phyloP scores from a whole-genome alignment of 1,140 invertebrate genomes.

The Lepidotrigona ventralis region DNA sequence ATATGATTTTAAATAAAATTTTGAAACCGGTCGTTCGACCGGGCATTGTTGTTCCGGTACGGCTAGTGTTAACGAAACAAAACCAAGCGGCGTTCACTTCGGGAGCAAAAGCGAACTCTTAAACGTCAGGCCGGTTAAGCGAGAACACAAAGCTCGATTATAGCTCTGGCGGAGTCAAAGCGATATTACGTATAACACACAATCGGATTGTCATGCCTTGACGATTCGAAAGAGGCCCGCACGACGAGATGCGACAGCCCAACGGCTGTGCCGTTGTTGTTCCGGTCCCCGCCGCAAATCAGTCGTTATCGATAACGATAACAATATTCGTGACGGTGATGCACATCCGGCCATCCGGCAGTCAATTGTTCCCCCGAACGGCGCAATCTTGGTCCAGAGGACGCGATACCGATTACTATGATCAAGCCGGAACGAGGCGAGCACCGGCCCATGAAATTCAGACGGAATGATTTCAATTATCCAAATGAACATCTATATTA shows the following conservation, averaged over 20 bases:
- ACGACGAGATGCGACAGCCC: conserved; percentile 26
- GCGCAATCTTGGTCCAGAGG: conserved; percentile 66
- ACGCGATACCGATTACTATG: conserved; percentile 66
- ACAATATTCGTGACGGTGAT: conserved; percentile 71
- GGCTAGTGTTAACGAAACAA: not conserved
- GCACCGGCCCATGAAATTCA: conserved; percentile 73
- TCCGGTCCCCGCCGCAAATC: conserved; percentile 35
- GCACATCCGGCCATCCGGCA: conserved; percentile 23
- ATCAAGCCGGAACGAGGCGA: conserved; percentile 64
- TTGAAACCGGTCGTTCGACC: no score
- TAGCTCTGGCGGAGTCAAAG: not conserved
- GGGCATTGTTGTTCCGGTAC: no score
- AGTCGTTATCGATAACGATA: conserved; percentile 66
- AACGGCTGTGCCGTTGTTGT: not conserved
- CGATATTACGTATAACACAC: not conserved
- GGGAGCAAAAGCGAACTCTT: not conserved
- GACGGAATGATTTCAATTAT: conserved; percentile 77
- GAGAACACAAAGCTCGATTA: conserved; percentile 8
- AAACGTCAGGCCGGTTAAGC: conserved; percentile 8
- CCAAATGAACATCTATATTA: conserved; percentile 70
- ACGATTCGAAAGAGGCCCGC: conserved; percentile 58
- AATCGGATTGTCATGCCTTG: conserved; percentile 41
- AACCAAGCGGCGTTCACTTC: not conserved
- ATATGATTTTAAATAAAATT: no score
- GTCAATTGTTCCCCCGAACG: conserved; percentile 67